Evolutionary conservation across 2,888 invertebrate species (phyloP).

Genomic region (Elegia similella): DNA sequence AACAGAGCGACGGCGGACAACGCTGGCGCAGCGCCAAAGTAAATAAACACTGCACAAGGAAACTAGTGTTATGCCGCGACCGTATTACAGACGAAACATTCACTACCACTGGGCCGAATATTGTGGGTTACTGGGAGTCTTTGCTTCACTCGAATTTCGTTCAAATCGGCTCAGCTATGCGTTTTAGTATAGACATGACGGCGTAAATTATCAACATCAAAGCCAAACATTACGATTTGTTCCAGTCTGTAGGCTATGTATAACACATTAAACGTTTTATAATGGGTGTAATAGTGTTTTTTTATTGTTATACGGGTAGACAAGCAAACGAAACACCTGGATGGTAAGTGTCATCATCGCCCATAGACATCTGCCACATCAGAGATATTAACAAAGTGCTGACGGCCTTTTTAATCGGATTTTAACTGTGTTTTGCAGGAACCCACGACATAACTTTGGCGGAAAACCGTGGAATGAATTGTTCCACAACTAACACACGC

Average conservation of each 20-base stretch:
- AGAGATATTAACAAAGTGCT: no score
- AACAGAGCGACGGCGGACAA: constrained; percentile 68
- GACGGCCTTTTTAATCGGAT: no score
- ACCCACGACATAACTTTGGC: no score
- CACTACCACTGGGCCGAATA: constrained; percentile 77
- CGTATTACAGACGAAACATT: constrained; percentile 80
- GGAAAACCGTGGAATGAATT: no score
- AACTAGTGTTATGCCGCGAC: constrained; percentile 81
- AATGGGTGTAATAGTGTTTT: not conserved
- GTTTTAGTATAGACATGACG: not conserved
- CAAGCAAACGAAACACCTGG: no score
- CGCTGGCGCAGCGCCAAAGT: constrained; percentile 73
- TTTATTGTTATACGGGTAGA: no score
- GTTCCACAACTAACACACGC: no score
- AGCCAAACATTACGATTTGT: not conserved
- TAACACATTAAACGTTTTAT: not conserved
- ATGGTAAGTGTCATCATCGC: no score
- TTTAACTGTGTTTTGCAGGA: no score
- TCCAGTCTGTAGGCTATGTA: not conserved
- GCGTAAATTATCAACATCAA: constrained; percentile 17
- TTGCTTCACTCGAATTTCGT: constrained; percentile 34
- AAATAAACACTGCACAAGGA: constrained; percentile 81
- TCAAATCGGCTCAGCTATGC: constrained; percentile 12
- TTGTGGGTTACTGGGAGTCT: constrained; percentile 78
- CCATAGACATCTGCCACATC: no score